Evolutionary conservation across 2,888 invertebrate species (phyloP), one percentile per base, ranked within the genome.

Genomic region (Spodoptera picta): DNA sequence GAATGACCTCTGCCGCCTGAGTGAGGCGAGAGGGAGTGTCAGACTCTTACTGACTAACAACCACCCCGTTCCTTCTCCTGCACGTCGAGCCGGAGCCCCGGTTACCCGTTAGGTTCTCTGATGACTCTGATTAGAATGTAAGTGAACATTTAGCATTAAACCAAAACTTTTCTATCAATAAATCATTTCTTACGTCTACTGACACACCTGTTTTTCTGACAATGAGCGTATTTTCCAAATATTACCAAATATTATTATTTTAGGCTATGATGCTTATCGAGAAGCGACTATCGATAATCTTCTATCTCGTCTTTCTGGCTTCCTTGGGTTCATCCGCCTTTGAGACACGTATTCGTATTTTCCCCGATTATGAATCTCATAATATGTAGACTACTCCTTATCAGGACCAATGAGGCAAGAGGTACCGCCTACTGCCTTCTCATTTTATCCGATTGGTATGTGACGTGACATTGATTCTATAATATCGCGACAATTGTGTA

Each of bases 271-370:
- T 46, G 48, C 11, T 51, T 46, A 14, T 41, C 43, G 36, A 36
- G 7, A 36, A 36, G 2, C 11, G 23, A 36, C 36, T 48, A 67
- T 67, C 68, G 36, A 23, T 51, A 50, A 67, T 67, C 14, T 44
- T 11, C 14, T 44, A 67, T 59, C 47, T 51, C 14, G 46, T 65
- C 41, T 52, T 44, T 31, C 51, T 47, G 52, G 27, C 14, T 67
- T 67, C 27, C 23, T 52, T 52, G 68, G 65, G 68, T 65, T 65
- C 57, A 44, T 45, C 49, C 48, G 43, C 50, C 46, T 65, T 52
- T 52, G 11, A n/a, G 3, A 44, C 24, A 55, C 19, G 44, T 61
- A 51, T 41, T 54, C 10, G 47, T 66, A 41, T 59, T 52, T 65
- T 56, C 50, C 65, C 46, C 10, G 47, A 59, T 67, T 44, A 58